Conservation (phyloP, 2,888 invertebrate genomes). For the Cordilura impudica region DNA sequence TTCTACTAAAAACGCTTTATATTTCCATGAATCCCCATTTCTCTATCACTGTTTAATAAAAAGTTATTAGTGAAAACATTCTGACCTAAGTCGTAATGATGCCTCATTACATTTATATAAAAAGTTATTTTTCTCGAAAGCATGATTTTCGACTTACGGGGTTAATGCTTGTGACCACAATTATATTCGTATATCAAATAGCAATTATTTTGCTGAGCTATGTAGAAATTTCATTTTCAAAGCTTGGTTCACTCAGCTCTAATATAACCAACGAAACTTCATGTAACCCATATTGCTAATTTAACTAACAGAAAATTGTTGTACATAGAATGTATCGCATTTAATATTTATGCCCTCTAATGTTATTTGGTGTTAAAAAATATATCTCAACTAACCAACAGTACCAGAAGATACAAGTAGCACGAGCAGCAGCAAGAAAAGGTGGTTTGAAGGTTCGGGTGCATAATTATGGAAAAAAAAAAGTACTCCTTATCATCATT, state of each 20-base stretch:
- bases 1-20: too few species aligned
- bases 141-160: too few species aligned
- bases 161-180: too few species aligned
- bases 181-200: too few species aligned
- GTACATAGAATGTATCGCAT: conserved; percentile 69
- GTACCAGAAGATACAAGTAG: background rate
- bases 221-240: too few species aligned
- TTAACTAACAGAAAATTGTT: conserved; percentile 19
- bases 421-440: background rate
- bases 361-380: conserved; percentile 43
- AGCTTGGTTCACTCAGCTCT: background rate
- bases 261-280: conserved; percentile 12
- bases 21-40: too few species aligned
- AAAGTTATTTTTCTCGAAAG: too few species aligned
- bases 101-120: too few species aligned
- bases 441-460: conserved; percentile 16
- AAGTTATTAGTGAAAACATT: too few species aligned
- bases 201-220: too few species aligned
- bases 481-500: conserved; percentile 21
- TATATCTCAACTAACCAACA: background rate
- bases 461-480: background rate
- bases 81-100: too few species aligned
- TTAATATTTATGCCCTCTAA: conserved; percentile 72
- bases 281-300: conserved; percentile 57
- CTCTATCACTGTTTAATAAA: too few species aligned